Evolutionary conservation across 2,113 vertebrate species (phyloP), one percentile per base, ranked within the genome.

Genomic region (Arizona elegans): DNA sequence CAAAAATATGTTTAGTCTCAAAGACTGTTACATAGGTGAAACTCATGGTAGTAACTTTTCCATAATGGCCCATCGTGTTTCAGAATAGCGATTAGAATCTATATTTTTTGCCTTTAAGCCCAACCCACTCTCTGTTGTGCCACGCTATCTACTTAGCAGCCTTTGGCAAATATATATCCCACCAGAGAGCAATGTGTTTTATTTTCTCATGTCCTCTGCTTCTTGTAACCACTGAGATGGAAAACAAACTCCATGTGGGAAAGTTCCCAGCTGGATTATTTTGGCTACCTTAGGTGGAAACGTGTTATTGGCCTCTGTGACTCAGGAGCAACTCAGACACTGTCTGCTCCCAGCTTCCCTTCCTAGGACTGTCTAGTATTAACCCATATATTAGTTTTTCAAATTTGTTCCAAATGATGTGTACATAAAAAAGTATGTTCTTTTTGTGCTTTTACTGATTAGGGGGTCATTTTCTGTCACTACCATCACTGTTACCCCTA

Each of bases 321-420:
- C 93, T 93, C 93, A 93, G 87, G 58, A 87, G 93, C 91, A 89
- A 94, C 88, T 94, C 93, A 94, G 91, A 33, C 91, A 92, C 87
- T 6, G 81, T 92, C 93, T 94, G 93, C 91, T 87, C 58, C 26
- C 88, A 90, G 88, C 88, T 92, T 94, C 93, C 91, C 93, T 62
- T 56, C 70, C 50, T 56, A 19, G 33, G 87, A 85, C n/a, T 21
- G 87, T 33, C 65, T 53, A n/a, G 88, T 47, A 65, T 92, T 92
- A 94, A 92, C 88, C 88, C 88, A 38, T 87, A 43, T 75, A 70
- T 58, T n/a, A 38, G 55, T n/a, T 58, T 12, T 47, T 59, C 23
- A 87, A 19, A 23, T 23, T 52, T 10, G 38, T 52, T 62, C 50
- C 58, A 29, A 29, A 86, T 43, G 17, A 81, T 81, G 33, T 81